Base-by-base conservation (phyloP, 2,797 vertebrate genomes). In the Dendrocincla tyrannina region DNA sequence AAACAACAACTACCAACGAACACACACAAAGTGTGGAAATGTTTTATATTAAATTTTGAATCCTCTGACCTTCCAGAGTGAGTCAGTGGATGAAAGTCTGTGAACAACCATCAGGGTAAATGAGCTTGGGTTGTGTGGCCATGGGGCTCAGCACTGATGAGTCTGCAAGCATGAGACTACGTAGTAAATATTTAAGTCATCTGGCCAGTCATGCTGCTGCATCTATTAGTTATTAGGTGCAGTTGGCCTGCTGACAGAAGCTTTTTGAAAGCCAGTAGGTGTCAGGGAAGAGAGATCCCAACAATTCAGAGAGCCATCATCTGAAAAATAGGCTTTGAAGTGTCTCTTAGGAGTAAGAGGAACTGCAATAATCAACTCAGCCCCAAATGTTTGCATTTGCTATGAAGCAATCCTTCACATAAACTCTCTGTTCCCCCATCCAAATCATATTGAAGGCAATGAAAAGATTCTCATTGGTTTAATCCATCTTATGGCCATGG, bases 171-270 rank as follows among this genome's bases (percentile, higher is more conserved):
- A 32, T 11, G 72, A 95, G 83, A 78, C 35, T 35, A 77, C 63
- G 70, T 19, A 78, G 49, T 77, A 91, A 97, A 96, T 88, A 90
- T 47, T 85, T 85, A 81, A 78, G 41, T 77, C 62, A 30, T 91
- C 50, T 81, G 88, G 42, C 92, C 70, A 96, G 92, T 85, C 62
- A 41, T 75, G 37, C 76, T 89, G 64, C 79, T 91, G 86, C 67
- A 58, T 77, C 28, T 56, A 87, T 72, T 47, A 72, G 64, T 84
- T 77, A 63, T 72, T 46, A 69, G 37, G 81, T 67, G 59, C 8
- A 11, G 82, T 78, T 94, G 79, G 35, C 72, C 59, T 88, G 89
- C 91, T 96, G 96, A 96, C 91, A 85, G 28, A 59, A 95, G 83
- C 27, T 68, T 89, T 95, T 68, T 89, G 75, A 82, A 93, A 95